Evolutionary conservation across 2,888 invertebrate genomes (phyloP).

Genomic region (Sesia bembeciformis): DNA sequence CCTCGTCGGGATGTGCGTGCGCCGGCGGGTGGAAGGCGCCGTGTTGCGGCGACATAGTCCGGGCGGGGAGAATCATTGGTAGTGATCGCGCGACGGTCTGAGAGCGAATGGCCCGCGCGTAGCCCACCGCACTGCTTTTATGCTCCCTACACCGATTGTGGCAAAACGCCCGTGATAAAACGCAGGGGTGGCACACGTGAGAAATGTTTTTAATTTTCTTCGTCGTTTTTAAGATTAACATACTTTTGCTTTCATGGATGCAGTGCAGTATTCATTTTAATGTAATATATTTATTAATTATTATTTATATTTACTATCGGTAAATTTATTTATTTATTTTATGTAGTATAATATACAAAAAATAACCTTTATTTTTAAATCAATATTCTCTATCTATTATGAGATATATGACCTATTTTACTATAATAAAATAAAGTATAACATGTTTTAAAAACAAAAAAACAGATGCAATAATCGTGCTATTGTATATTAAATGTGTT

Average conservation of each 20-base stretch:
- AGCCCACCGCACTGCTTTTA: slow-evolving; percentile 52
- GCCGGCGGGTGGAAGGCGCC: slow-evolving; percentile 65
- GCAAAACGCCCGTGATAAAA: slow-evolving; percentile 72
- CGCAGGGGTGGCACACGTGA: slow-evolving; percentile 47
- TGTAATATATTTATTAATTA: too few relatives aligned
- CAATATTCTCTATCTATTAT: too few relatives aligned
- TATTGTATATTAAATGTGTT: too few relatives aligned
- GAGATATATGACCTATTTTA: too few relatives aligned
- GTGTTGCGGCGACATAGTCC: slow-evolving; percentile 66
- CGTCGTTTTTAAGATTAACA: not conserved
- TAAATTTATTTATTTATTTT: too few relatives aligned
- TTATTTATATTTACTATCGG: too few relatives aligned
- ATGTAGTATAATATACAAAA: too few relatives aligned
- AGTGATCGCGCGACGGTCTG: slow-evolving; percentile 59
- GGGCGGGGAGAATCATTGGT: slow-evolving; percentile 66
- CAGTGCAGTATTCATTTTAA: too few relatives aligned
- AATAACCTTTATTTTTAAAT: too few relatives aligned
- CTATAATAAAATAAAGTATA: too few relatives aligned
- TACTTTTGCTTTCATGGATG: not conserved
- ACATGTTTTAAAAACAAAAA: too few relatives aligned
- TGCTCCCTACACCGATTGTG: slow-evolving; percentile 69
- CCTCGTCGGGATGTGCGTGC: slow-evolving; percentile 56
- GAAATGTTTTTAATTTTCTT: not conserved
- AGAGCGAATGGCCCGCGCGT: slow-evolving; percentile 69
- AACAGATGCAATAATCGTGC: too few relatives aligned